phyloP scores from a whole-genome alignment of 2,797 vertebrate species.

The Tragopan temminckii region DNA sequence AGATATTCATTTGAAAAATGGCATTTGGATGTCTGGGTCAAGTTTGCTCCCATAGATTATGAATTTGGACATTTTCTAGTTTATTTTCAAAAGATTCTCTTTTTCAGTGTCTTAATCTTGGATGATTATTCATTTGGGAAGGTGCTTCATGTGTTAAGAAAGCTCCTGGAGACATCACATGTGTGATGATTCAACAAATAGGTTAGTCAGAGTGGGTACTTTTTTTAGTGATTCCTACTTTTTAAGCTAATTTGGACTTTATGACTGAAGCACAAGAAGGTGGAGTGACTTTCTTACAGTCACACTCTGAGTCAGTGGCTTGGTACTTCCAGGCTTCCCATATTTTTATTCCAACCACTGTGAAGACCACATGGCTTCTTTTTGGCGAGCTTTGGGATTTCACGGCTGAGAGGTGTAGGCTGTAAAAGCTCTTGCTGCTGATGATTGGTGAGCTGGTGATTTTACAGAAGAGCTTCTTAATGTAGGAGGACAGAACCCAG shows the following conservation, averaged over 20 bases:
- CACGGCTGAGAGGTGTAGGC: constrained; percentile 15
- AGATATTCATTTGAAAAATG: not conserved
- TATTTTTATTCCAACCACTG: constrained; percentile 36
- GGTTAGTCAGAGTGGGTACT: constrained; percentile 30
- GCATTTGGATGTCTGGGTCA: not conserved
- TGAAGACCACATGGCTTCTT: constrained; percentile 43
- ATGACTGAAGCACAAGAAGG: constrained; percentile 36
- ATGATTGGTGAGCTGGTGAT: not conserved
- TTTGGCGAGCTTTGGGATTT: not conserved
- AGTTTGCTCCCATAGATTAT: not conserved
- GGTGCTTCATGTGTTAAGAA: not conserved
- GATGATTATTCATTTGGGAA: not conserved
- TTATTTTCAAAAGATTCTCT: not conserved
- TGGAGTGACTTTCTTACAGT: constrained; percentile 54
- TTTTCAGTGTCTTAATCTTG: not conserved
- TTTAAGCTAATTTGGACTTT: constrained; percentile 29
- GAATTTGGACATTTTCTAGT: not conserved
- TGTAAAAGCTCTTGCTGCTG: not conserved
- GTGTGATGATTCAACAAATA: constrained; percentile 1
- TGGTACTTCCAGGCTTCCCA: constrained; percentile 5
- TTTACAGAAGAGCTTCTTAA: not conserved
- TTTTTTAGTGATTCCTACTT: constrained; percentile 28
- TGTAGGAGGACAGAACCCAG: not conserved
- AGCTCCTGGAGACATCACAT: constrained; percentile 24
- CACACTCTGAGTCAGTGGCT: constrained; percentile 46